Evolutionary conservation across 2,888 invertebrate genomes (phyloP).

Genomic region (Nephrotoma guestfalica): DNA sequence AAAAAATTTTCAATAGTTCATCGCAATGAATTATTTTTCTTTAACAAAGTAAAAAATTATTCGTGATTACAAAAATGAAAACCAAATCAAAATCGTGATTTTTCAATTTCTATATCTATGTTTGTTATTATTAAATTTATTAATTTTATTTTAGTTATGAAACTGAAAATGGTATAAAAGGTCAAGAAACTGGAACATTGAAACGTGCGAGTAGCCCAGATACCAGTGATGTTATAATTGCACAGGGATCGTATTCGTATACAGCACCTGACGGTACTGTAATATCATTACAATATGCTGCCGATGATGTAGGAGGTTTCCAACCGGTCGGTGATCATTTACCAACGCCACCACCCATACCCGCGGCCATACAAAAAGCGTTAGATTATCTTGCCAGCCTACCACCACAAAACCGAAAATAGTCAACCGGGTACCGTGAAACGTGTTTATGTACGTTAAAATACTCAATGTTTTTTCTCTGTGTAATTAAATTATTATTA

Average conservation of each 20-base stretch:
- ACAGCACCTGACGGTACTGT: conserved; percentile 56
- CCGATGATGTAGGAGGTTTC: conserved; percentile 57
- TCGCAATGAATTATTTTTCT: background rate
- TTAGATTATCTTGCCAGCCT: conserved; percentile 53
- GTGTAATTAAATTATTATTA: background rate
- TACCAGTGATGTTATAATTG: conserved; percentile 47
- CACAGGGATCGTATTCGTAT: conserved; percentile 51
- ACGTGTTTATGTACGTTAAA: background rate
- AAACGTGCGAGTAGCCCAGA: conserved; percentile 58
- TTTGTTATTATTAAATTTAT: background rate
- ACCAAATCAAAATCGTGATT: background rate
- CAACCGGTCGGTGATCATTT: conserved; percentile 47
- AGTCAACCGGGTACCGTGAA: background rate
- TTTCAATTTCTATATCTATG: background rate
- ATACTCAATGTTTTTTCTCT: background rate
- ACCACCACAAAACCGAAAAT: conserved; percentile 35
- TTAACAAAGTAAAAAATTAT: background rate
- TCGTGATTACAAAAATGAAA: background rate
- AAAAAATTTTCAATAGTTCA: background rate
- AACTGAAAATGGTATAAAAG: conserved; percentile 68
- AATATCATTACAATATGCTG: conserved; percentile 51
- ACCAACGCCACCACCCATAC: conserved; percentile 62
- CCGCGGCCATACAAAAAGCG: conserved; percentile 59
- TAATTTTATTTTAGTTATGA: conserved; percentile 45
- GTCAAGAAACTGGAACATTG: conserved; percentile 58